Evolutionary conservation across 2,113 vertebrate genomes (phyloP).

Genomic region (Charadrius vociferus): DNA sequence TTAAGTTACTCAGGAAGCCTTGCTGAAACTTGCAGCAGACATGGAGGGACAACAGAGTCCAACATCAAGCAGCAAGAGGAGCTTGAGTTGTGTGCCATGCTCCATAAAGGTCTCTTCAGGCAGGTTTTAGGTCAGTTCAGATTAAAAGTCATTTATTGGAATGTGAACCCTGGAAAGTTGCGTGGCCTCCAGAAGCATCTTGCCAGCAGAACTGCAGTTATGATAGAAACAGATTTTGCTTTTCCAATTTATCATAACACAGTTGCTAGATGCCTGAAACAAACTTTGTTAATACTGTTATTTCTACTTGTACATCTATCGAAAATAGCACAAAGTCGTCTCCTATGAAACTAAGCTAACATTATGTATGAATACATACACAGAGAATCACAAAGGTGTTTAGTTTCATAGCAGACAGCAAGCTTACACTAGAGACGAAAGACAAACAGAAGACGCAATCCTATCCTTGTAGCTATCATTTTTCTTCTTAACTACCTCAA

Average conservation of each 20-base stretch:
- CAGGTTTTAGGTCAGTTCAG: not conserved
- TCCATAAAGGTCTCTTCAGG: not conserved
- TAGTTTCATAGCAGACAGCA: not conserved
- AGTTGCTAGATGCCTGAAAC: not conserved
- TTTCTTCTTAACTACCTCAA: not conserved
- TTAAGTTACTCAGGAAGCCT: not conserved
- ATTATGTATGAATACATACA: not conserved
- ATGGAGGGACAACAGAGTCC: not conserved
- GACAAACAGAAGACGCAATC: not conserved
- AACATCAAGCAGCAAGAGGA: not conserved
- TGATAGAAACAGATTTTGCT: not conserved
- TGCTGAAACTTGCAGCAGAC: not conserved
- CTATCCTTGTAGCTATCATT: not conserved
- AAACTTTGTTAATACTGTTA: not conserved
- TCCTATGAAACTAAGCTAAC: not conserved
- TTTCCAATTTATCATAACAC: not conserved
- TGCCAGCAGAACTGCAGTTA: not conserved
- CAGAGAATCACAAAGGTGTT: not conserved
- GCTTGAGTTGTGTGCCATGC: not conserved
- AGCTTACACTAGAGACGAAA: not conserved
- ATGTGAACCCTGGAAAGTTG: not conserved
- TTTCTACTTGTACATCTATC: not conserved
- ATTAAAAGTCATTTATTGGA: not conserved
- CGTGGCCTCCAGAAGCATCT: not conserved
- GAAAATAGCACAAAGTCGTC: not conserved